Percentiles rank a stretch among this genome's conserved stretches.
phyloP scores from a whole-genome alignment of 2,797 vertebrate genomes.

The Lophura swinhoii region DNA sequence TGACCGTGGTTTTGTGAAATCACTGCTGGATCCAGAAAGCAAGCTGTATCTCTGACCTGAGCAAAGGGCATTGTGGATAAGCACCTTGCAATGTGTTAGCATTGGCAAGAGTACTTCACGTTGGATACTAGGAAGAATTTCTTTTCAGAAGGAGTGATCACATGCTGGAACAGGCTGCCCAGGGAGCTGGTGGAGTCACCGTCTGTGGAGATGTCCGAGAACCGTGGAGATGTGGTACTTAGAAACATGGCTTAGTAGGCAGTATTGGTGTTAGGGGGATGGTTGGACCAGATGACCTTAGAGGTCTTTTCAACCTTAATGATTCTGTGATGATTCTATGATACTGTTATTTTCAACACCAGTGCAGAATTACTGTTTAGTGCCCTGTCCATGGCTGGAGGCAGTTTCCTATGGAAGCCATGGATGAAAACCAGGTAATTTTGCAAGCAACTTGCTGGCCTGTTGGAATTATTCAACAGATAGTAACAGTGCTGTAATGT shows the following conservation, averaged over 20 bases:
- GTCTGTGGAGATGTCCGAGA: too few species aligned
- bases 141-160: too few species aligned
- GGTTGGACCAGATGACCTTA: too few species aligned
- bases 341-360: not conserved
- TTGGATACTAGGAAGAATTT: too few species aligned
- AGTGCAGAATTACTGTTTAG: not conserved
- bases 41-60: not conserved
- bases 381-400: not conserved
- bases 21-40: not conserved
- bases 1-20: constrained; percentile 13
- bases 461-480: not conserved
- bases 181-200: too few species aligned
- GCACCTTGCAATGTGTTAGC: accelerated
- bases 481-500: not conserved
- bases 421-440: not conserved
- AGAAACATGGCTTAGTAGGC: too few species aligned
- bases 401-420: accelerated
- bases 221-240: too few species aligned
- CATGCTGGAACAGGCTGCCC: too few species aligned
- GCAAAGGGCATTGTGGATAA: not conserved
- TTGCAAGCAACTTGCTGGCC: not conserved
- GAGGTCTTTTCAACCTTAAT: too few species aligned
- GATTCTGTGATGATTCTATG: too few species aligned
- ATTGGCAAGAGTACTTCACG: not conserved
- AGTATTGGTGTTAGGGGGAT: too few species aligned